Evolutionary conservation across 1,140 invertebrate genomes (phyloP), one percentile per base, ranked within the genome.

Genomic region (Rhagoletis zephyria): DNA sequence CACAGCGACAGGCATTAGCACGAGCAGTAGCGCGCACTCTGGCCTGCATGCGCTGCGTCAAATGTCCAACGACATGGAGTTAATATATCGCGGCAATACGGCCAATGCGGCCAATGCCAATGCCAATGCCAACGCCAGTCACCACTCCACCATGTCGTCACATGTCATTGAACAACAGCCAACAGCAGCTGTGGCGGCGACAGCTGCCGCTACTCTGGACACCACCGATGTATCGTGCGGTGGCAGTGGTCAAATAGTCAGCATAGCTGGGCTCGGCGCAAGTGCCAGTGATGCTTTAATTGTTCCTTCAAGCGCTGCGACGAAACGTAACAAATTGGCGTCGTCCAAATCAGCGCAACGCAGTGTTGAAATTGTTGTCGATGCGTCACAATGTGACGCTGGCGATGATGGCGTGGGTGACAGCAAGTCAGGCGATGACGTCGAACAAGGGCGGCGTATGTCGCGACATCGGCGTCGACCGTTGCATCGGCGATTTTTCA

Each of bases 281-380:
- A 89, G 90, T 88, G 89, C 90, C 59, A 91, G 88, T 64, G 91
- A 92, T 88, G 90, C 90, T n/a, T 89, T 92, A 42, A 92, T 92
- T 67, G 86, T 89, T 60, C 88, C 90, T 60, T 89, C 88, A 56
- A 88, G 87, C 7, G 88, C 88, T 12, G 88, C 42, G 85, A 16
- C 16, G 12, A 61, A 60, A 63, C 88, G 89, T 3, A 30, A n/a
- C 48, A 81, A 81, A 19, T 81, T 81, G 81, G 16, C 40, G 74
- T 48, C 56, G 87, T 91, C 59, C 88, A 90, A 87, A 91, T 90
- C 30, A 88, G 90, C 90, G 61, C 91, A 92, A 63, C 91, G 91
- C 61, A 92, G 90, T 89, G 91, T 92, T 77, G 91, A 92, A 89
- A 92, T 92, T 48, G 92, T 92, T 65, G 91, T 92, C 88, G 91